Evolutionary conservation across 2,888 invertebrate species (phyloP), one percentile per base, ranked within the genome.

Genomic region (Seira musarum): DNA sequence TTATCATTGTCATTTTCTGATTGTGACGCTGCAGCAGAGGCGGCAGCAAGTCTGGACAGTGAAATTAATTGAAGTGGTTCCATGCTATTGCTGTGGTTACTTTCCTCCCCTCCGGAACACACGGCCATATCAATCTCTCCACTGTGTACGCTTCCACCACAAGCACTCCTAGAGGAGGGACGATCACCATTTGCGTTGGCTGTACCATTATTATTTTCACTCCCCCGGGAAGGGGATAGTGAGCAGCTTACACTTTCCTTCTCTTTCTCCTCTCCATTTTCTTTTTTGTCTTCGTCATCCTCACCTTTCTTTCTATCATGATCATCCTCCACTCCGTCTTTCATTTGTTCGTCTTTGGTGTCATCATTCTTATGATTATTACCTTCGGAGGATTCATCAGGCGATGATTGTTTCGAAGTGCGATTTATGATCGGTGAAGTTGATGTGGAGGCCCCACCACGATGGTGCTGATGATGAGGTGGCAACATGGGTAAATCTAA

Each of bases 51-150:
- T 67, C 80, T 75, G 0, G 80, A 70, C 21, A 80, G 35, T 1
- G 75, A 75, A 40, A 80, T 80, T 17, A 80, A 71, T 61, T 80
- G 80, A 2, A 80, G 35, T 17, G 80, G 80, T 63, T 80, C 80
- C 80, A 80, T 80, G 40, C 73, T 80, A 35, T 61, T 73, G 35
- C 80, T 80, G 6, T 80, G 80, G 61, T 80, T 80, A 35, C 80
- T 80, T 24, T 80, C 80, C 53, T 80, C 80, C 1, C 73, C 74
- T 22, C 68, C 79, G 19, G 80, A 80, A 25, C 79, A 79, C 21
- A 65, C 70, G 22, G 60, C 66, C 80, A 80, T 80, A 46, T 80
- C 80, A 73, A 80, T 80, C 75, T 80, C 80, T n/a, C n/a, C n/a
- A 17, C 80, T 75, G 75, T 80, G 80, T 53, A 24, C 65, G 21